Base-by-base conservation (phyloP, 2,888 invertebrate genomes). In the Timema podura region DNA sequence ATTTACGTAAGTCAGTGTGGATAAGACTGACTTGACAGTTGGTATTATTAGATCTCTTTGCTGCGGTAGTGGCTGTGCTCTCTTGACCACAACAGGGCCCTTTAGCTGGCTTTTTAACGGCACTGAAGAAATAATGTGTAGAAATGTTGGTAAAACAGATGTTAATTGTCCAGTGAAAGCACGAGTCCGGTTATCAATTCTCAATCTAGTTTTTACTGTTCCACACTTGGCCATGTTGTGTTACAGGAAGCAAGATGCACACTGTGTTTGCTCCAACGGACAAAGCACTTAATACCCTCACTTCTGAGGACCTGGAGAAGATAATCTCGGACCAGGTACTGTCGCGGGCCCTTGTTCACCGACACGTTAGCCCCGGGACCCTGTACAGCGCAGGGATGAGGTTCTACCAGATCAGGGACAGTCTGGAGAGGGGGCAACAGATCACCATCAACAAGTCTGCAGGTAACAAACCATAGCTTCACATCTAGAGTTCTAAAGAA, bases 251-350 rank as follows among this genome's bases (percentile, higher is more conserved):
- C 65, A 68, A 64, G 67, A 61, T 66, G 67, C 68, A 69, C 64
- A 93, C 93, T 3, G 85, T 94, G 16, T 93, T 94, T 78, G 93
- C 93, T 8, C 94, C 94, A 15, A 91, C 91, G 66, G 92, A 94
- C 81, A 86, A 88, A 67, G 93, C 93, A 68, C 93, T 94, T 81
- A 84, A 87, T n/a, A 85, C 85, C 5, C 81, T 91, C 13, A 82
- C 88, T 10, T 83, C 87, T 0, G 83, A 85, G 15, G 89, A 89
- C 67, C 80, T 89, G 30, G 83, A 87, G 57, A 84, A 85, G 73
- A 85, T 86, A 64, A 82, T 87, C n/a, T 88, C 87, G 54, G 86
- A 87, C 76, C 85, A 86, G 78, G 81, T 82, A 72, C 78, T 79
- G 13, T 91, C 93, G 8, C 87, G 88, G 73, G 88, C 90, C 68